phyloP scores from a whole-genome alignment of 2,797 vertebrate species.

The Pantherophis alleghaniensis region DNA sequence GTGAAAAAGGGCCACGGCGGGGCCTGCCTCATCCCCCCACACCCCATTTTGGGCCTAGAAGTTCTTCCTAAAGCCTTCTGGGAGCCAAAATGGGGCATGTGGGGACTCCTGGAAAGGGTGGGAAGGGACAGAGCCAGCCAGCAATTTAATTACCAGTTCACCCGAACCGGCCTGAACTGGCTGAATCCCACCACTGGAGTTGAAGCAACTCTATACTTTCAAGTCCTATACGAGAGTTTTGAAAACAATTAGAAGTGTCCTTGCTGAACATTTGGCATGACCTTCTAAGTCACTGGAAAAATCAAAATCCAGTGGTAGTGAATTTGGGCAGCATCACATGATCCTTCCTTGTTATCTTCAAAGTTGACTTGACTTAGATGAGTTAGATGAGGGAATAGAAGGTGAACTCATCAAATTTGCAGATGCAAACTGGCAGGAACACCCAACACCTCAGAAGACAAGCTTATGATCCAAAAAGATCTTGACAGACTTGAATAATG shows the following conservation, averaged over 20 bases:
- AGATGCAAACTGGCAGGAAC: background rate
- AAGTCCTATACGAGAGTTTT: background rate
- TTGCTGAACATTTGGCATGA: background rate
- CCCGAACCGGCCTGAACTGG: too few relatives aligned
- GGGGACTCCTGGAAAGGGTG: too few relatives aligned
- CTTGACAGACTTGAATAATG: background rate
- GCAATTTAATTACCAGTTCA: too few relatives aligned
- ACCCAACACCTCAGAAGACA: too few relatives aligned
- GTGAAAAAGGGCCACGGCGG: too few relatives aligned
- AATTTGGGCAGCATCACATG: background rate
- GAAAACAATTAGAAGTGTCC: background rate
- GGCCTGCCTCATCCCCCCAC: fast-evolving
- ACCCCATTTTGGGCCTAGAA: too few relatives aligned
- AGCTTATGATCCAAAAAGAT: background rate
- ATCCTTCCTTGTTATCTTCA: background rate
- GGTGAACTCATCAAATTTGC: background rate
- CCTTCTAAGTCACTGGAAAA: background rate
- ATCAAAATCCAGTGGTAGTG: background rate
- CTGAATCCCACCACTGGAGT: background rate
- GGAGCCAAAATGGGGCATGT: too few relatives aligned
- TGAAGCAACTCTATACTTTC: background rate
- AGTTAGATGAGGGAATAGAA: background rate
- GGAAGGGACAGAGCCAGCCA: too few relatives aligned
- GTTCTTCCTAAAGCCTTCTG: too few relatives aligned
- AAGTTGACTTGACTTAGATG: background rate